A percentile compares a stretch with the other conserved stretches of the same genome.
Evolutionary conservation across 2,797 vertebrate genomes (phyloP).

Genomic region (Babyrousa celebensis): DNA sequence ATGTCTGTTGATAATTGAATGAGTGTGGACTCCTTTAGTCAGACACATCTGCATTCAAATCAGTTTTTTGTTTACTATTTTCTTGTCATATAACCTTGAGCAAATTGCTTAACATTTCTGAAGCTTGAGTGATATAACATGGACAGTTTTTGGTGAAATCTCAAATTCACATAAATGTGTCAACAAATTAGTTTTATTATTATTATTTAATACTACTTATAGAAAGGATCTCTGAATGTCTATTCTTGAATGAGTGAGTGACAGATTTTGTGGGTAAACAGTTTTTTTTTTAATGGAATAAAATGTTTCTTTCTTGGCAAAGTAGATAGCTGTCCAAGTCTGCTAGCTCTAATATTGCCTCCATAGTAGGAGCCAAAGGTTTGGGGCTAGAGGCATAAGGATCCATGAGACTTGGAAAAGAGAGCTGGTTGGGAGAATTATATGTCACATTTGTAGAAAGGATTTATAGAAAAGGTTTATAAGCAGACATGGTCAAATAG

Average conservation of each 20-base stretch:
- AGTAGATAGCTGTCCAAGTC: neutral
- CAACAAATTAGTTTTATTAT: neutral
- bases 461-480: neutral
- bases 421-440: neutral
- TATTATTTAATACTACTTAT: neutral
- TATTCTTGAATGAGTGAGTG: neutral
- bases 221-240: neutral
- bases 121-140: neutral
- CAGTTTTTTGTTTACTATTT: neutral
- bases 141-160: neutral
- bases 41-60: neutral
- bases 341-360: neutral
- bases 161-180: neutral
- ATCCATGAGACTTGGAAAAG: neutral
- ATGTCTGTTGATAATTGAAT: neutral
- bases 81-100: neutral
- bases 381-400: neutral
- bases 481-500: neutral
- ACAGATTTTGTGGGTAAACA: neutral
- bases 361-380: neutral
- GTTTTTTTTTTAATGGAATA: neutral
- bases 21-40: neutral
- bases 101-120: neutral
- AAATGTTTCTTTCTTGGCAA: neutral
- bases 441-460: neutral